Evolutionary conservation across 2,797 vertebrate species (phyloP).

Genomic region (Huso huso): DNA sequence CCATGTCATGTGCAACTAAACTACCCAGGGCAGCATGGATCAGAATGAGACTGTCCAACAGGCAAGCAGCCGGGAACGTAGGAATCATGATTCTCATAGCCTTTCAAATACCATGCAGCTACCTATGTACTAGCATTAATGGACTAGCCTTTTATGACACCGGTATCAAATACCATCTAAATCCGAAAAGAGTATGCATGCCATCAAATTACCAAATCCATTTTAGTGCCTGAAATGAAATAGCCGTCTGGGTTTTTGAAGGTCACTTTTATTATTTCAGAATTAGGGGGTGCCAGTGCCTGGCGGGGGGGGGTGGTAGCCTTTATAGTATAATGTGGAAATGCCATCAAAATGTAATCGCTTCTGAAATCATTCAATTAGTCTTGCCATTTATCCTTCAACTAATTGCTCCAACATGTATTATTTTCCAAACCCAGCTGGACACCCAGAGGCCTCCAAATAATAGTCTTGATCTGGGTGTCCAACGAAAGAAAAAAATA

Average conservation of each 20-base stretch:
- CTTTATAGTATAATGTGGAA: constrained; percentile 29
- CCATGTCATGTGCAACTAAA: too few relatives aligned
- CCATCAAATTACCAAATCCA: constrained; percentile 25
- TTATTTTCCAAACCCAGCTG: constrained; percentile 32
- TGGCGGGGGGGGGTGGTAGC: constrained; percentile 11
- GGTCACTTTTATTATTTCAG: constrained; percentile 27
- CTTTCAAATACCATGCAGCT: too few relatives aligned
- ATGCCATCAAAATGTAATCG: constrained; percentile 40
- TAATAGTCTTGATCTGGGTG: constrained; percentile 30
- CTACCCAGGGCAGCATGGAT: too few relatives aligned
- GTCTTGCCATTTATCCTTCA: constrained; percentile 47
- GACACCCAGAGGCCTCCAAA: constrained; percentile 44
- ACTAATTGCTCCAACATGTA: constrained; percentile 46
- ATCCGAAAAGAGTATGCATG: constrained; percentile 19
- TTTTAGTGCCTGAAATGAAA: constrained; percentile 17
- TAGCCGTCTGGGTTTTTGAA: constrained; percentile 10
- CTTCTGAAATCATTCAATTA: constrained; percentile 41
- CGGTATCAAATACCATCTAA: not conserved
- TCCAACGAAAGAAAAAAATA: too few relatives aligned
- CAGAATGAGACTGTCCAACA: too few relatives aligned
- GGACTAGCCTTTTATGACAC: not conserved
- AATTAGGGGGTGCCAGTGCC: constrained; percentile 10
- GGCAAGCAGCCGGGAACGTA: too few relatives aligned
- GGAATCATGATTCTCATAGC: too few relatives aligned
- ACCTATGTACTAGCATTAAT: too few relatives aligned